Evolutionary conservation across 2,113 vertebrate genomes (phyloP).

Genomic region (Chaetura pelagica): DNA sequence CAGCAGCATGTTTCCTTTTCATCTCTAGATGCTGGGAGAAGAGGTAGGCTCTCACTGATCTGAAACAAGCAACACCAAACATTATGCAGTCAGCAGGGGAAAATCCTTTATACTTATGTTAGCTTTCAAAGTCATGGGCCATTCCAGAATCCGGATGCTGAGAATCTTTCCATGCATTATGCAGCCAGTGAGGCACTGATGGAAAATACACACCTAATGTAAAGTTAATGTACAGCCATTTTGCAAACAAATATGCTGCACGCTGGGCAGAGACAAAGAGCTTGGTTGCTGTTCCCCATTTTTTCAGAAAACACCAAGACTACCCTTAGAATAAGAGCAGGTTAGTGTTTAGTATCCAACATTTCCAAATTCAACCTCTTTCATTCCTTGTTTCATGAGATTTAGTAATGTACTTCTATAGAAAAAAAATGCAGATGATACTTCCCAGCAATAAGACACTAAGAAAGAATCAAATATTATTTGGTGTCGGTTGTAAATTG

Average conservation of each 20-base stretch:
- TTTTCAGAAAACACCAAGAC: background rate
- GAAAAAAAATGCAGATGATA: background rate
- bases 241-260: background rate
- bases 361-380: background rate
- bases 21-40: background rate
- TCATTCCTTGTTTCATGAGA: background rate
- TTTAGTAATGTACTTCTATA: background rate
- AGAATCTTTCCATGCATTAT: background rate
- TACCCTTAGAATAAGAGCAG: background rate
- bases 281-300: background rate
- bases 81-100: background rate
- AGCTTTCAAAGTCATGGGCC: background rate
- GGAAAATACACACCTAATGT: background rate
- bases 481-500: background rate
- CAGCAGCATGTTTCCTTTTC: background rate
- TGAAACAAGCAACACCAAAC: background rate
- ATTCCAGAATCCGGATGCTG: background rate
- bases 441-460: background rate
- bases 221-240: background rate
- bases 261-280: background rate
- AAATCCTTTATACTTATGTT: background rate
- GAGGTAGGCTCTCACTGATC: background rate
- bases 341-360: background rate
- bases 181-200: background rate
- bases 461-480: background rate